Evolutionary conservation across 2,888 invertebrate species (phyloP), one percentile per base, ranked within the genome.

Genomic region (Epistrophe eligans): DNA sequence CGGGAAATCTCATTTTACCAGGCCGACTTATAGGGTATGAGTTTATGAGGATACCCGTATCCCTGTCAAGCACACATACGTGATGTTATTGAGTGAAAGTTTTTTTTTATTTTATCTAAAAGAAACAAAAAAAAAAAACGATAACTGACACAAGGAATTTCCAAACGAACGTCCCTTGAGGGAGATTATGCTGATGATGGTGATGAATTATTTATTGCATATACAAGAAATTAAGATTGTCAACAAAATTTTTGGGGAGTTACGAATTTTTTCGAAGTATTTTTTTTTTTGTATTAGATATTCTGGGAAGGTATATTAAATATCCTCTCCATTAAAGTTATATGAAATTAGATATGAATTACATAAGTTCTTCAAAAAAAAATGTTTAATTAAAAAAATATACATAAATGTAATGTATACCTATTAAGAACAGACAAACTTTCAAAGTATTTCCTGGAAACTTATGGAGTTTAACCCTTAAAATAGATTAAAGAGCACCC

Each of bases 171-270:
- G 28, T 58, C 19, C 17, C 52, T 62, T 60, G 55, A 55, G n/a
- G 55, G 28, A 32, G n/a, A 55, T 55, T 55, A n/a, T 55, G 55
- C 52, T 38, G 50, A 38, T 35, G 48, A 32, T 70, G 64, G 62
- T 71, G 71, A 82, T 77, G 76, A 82, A 66, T 81, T 58, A 82
- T 77, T 76, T 82, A 82, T 82, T 71, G 64, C 81, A 71, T 48
- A 70, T 28, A 52, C 6, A 48, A 76, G 45, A 57, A 19, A 76
- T 79, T 73, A 48, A 40, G 48, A 57, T 24, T 66, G 57, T 66
- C 55, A 57, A 45, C n/a, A 24, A 43, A 24, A 43, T 40, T 62
- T 62, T 62, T 15, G 2, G 15, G 15, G 28, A 28, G 15, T 19
- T 62, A 24, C 38, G 11, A 60, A 60, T 7, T 15, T 15, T 28